These are phyloP conservation scores for Acromyrmex echinatior DNA, from an alignment of 1,140 invertebrate species.

Conservation along the genomic window DNA sequence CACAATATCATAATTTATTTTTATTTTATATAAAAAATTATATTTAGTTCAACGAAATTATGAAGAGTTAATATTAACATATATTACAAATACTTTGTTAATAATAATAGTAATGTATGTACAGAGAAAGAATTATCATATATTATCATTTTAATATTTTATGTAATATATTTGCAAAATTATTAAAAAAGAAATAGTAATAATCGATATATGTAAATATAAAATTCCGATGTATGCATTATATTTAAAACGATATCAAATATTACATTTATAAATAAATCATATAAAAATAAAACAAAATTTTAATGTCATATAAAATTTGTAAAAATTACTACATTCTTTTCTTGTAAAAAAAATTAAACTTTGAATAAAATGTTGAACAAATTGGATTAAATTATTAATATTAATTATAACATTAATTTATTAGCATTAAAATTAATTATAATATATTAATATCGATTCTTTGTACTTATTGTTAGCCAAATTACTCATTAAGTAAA, in stretches of 20 bases:
- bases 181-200: constrained; percentile 1
- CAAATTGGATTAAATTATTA: background rate
- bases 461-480: background rate
- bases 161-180: background rate
- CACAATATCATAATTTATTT: background rate
- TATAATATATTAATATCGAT: background rate
- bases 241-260: background rate
- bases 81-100: background rate
- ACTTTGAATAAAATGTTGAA: background rate
- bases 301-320: background rate
- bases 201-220: background rate
- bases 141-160: background rate
- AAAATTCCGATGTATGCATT: background rate
- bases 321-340: background rate
- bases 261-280: background rate
- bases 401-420: background rate
- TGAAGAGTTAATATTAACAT: background rate
- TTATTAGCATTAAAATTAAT: background rate
- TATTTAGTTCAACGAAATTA: background rate
- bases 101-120: background rate
- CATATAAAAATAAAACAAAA: background rate
- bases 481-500: background rate
- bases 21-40: background rate
- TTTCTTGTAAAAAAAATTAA: background rate
- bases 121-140: background rate